These are phyloP conservation scores for Scylla paramamosain DNA, from an alignment of 1,140 invertebrate genomes.

Conservation along the genomic window DNA sequence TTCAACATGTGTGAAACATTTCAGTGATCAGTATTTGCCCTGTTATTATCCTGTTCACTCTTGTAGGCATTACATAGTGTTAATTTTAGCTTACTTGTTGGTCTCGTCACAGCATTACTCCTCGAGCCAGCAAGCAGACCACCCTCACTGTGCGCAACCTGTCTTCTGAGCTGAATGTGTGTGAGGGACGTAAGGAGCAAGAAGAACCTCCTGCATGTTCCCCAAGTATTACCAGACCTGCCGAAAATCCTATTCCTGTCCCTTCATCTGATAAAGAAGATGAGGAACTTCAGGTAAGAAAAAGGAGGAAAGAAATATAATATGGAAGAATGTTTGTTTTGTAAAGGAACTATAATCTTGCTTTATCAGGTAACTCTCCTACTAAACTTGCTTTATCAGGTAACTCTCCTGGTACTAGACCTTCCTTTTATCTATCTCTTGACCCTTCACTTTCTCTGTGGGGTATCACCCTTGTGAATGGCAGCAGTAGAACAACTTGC, in stretches of 20 bases:
- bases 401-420: too few species aligned
- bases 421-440: too few species aligned
- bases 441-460: too few species aligned
- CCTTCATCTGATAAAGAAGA: conserved; percentile 62
- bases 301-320: not conserved
- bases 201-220: conserved; percentile 9
- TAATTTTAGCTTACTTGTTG: not conserved
- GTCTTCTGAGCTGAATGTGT: conserved; percentile 65
- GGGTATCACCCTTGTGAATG: too few species aligned
- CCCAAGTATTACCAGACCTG: conserved; percentile 49
- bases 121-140: conserved; percentile 55
- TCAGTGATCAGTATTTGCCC: too few species aligned
- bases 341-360: not conserved
- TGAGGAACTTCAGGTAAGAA: conserved; percentile 71
- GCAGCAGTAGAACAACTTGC: too few species aligned
- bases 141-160: conserved; percentile 63
- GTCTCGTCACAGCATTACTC: not conserved
- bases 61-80: not conserved
- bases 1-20: too few species aligned
- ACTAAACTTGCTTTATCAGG: too few species aligned
- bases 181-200: conserved; percentile 50
- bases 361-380: too few species aligned
- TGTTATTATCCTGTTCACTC: too few species aligned
- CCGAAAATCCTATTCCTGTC: not conserved
- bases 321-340: not conserved